phyloP scores from a whole-genome alignment of 2,888 invertebrate genomes.

The Euphydryas editha region DNA sequence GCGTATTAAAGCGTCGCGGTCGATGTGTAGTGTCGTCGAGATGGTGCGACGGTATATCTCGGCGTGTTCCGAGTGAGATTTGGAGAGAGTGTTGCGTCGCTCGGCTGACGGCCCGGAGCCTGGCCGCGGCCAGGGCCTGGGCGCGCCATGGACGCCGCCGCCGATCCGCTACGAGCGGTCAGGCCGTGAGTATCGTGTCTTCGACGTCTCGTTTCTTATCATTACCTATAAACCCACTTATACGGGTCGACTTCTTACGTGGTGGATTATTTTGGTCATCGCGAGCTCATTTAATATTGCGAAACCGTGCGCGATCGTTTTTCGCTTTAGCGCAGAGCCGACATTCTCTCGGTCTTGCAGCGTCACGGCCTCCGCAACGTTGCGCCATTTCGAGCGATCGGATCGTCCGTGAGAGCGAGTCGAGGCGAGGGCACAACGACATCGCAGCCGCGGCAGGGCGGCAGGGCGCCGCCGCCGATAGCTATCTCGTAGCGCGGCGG shows the following conservation, averaged over 20 bases:
- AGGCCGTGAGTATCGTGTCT: constrained; percentile 79
- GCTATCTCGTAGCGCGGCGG: constrained; percentile 73
- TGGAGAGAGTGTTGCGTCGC: constrained; percentile 80
- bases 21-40: constrained; percentile 79
- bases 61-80: constrained; percentile 79
- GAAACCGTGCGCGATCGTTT: constrained; percentile 76
- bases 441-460: constrained; percentile 59
- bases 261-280: constrained; percentile 76
- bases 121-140: constrained; percentile 80
- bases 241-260: constrained; percentile 62
- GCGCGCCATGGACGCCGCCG: constrained; percentile 82
- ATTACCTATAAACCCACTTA: constrained; percentile 53
- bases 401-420: constrained; percentile 65
- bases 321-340: constrained; percentile 70
- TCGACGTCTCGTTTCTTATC: constrained; percentile 47
- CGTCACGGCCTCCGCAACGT: constrained; percentile 80
- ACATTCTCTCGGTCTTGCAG: constrained; percentile 80
- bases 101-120: constrained; percentile 79
- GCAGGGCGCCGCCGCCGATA: constrained; percentile 64
- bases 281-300: constrained; percentile 76
- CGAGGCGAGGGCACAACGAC: constrained; percentile 60
- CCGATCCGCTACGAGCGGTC: constrained; percentile 79
- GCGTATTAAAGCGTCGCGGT: constrained; percentile 76
- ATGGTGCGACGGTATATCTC: constrained; percentile 81
- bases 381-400: constrained; percentile 80